Percentiles rank a stretch among this genome's conserved stretches.
phyloP scores from a whole-genome alignment of 2,888 invertebrate genomes.

The Aquatica leii region DNA sequence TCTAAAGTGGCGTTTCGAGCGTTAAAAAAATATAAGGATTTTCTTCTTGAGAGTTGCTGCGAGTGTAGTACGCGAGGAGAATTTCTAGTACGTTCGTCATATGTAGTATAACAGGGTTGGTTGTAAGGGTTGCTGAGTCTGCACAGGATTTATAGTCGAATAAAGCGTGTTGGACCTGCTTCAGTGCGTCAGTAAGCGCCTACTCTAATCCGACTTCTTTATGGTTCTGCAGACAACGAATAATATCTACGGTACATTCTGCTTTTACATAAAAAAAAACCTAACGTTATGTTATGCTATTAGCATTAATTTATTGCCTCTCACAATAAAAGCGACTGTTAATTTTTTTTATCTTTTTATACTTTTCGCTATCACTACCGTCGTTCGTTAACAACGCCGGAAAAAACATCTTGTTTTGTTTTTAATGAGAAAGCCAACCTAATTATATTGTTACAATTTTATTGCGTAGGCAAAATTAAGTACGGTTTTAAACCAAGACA shows the following conservation, averaged over 20 bases:
- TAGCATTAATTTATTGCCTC: conserved; percentile 3
- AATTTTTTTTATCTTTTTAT: background rate
- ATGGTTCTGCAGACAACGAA: conserved; percentile 30
- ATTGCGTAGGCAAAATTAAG: background rate
- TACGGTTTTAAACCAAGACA: background rate
- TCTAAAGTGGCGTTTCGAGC: too few species aligned
- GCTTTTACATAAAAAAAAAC: conserved; percentile 19
- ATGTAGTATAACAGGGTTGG: conserved; percentile 19
- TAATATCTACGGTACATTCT: conserved; percentile 22
- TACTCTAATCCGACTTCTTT: conserved; percentile 34
- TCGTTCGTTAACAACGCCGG: background rate
- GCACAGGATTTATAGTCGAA: conserved; percentile 35
- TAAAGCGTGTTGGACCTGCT: conserved; percentile 35
- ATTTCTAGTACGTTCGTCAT: conserved; percentile 21
- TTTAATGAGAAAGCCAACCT: too few species aligned
- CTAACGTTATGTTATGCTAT: background rate
- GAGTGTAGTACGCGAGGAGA: conserved; percentile 1
- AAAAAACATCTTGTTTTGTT: background rate
- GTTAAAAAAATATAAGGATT: conserved; percentile 6
- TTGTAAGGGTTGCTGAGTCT: conserved; percentile 31
- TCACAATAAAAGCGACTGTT: background rate
- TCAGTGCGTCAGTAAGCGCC: conserved; percentile 24
- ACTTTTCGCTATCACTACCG: background rate
- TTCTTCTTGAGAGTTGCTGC: background rate
- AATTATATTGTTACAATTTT: too few species aligned